phyloP scores from a whole-genome alignment of 2,113 vertebrate genomes.

The Smithornis capensis region DNA sequence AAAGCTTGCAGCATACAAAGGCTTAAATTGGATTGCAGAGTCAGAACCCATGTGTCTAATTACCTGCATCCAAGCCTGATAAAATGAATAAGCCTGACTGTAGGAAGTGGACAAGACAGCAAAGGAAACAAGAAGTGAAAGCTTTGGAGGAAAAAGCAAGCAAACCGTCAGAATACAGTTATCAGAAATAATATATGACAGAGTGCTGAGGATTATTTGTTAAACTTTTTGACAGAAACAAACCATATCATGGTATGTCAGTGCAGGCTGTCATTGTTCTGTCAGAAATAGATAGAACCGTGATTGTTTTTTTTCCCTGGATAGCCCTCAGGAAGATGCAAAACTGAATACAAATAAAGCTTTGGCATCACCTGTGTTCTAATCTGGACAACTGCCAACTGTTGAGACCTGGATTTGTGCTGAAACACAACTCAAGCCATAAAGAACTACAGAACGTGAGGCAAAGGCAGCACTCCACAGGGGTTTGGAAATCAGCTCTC shows the following conservation, averaged over 20 bases:
- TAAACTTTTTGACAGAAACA: background rate
- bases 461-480: fast-evolving
- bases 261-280: background rate
- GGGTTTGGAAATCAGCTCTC: background rate
- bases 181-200: background rate
- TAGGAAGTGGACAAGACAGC: background rate
- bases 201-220: background rate
- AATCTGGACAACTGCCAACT: background rate
- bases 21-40: background rate
- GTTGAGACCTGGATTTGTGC: background rate
- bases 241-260: background rate
- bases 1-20: background rate
- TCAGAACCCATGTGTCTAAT: background rate
- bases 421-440: background rate
- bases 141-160: background rate
- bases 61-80: background rate
- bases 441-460: fast-evolving
- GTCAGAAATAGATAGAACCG: background rate
- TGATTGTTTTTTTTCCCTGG: background rate
- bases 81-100: background rate
- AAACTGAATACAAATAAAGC: background rate
- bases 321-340: background rate
- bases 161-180: background rate
- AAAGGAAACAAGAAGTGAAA: background rate
- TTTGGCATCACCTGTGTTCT: background rate